phyloP scores from a whole-genome alignment of 2,113 vertebrate species.

The Campylomormyrus tamandua region DNA sequence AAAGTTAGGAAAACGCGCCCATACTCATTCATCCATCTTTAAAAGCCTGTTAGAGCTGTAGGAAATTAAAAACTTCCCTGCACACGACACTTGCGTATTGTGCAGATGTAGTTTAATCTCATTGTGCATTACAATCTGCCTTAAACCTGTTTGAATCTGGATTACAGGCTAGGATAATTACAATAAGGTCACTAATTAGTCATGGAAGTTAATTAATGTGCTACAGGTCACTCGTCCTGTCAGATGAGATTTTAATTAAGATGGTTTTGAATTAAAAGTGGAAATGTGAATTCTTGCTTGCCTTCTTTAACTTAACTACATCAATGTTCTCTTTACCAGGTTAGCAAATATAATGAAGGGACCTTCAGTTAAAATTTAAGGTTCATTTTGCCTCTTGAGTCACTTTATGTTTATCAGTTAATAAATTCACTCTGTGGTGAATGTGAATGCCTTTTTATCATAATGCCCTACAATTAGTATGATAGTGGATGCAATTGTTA shows the following conservation, averaged over 20 bases:
- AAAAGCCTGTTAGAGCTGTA: constrained; percentile 8
- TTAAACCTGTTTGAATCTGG: neutral
- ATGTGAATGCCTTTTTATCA: neutral
- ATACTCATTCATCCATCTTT: neutral
- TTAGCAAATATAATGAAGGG: neutral
- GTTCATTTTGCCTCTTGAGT: neutral
- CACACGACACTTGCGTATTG: neutral
- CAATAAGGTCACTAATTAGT: neutral
- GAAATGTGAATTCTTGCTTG: neutral
- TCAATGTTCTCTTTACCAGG: neutral
- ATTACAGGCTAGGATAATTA: neutral
- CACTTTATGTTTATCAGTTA: neutral
- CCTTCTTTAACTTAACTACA: neutral
- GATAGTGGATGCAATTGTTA: neutral
- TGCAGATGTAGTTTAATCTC: constrained; percentile 13
- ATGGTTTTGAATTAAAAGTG: neutral
- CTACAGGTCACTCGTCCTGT: neutral
- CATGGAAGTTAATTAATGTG: neutral
- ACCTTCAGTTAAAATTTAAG: neutral
- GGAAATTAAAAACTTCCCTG: constrained; percentile 4
- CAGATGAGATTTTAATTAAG: too few species aligned
- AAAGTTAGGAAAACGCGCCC: neutral
- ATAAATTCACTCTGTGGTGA: neutral
- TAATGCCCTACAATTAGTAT: neutral
- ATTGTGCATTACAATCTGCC: neutral